Evolutionary conservation across 2,113 vertebrate species (phyloP), one percentile per base, ranked within the genome.

Genomic region (Circaetus cinerascens): DNA sequence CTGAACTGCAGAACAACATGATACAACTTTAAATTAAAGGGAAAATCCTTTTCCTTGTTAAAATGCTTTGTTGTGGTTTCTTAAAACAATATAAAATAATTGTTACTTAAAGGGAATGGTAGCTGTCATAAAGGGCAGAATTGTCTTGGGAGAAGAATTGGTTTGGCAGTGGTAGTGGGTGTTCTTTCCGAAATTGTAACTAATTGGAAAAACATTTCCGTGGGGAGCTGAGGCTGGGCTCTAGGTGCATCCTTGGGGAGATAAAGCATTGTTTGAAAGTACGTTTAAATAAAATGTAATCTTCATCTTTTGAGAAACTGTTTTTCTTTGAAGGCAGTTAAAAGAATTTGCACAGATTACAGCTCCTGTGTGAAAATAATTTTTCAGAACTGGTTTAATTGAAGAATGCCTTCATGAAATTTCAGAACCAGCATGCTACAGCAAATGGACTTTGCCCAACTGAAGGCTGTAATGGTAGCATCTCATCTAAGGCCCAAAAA

Each of bases 41-140:
- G 83, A 93, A 97, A 94, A 95, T 97, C 93, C 93, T 96, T 94
- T 96, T 93, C 77, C 81, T 91, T 90, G 56, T 63, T 41, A 2
- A 68, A 94, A 26, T 27, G n/a, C 51, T 91, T 86, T 94, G 76
- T 81, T 0, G 3, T 84, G 60, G 43, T 81, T 96, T 91, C 56
- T 92, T 90, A 64, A 75, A 97, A 94, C 90, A 94, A 90, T 91
- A 38, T 71, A 26, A 95, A 84, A 36, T 34, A 78, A 46, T 74
- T 78, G 46, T 86, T 94, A 38, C 51, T 86, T 63, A 41, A 67
- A 67, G 76, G 72, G 86, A 95, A 95, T 63, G 55, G 76, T 50
- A 26, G 51, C 60, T 92, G 13, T 87, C 82, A 67, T 56, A 86
- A 93, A 86, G 86, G 83, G 76, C 86, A 84, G 68, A 84, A 94